Base-by-base conservation (phyloP, 2,797 vertebrate genomes). In the Jordanella pulchra region DNA sequence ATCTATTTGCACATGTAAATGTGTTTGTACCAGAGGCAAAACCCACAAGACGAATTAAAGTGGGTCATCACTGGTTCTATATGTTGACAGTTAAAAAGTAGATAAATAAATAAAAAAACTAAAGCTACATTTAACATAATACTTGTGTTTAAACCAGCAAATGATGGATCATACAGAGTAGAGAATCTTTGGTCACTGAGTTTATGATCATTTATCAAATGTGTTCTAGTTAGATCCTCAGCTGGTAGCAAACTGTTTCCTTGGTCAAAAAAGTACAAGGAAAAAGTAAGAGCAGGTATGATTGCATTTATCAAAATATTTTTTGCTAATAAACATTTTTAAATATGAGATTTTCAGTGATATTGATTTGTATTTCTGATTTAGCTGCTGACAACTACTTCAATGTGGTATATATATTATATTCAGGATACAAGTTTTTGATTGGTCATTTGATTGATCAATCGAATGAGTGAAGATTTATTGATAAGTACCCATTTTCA, bases 171-270 rank as follows among this genome's bases (percentile, higher is more conserved):
- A 27, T 4, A 54, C 67, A 78, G 73, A 84, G 51, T 13, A 4
- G 44, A 70, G 45, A 51, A 61, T 60, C 71, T 50, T 25, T 58
- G 64, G 65, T 65, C 55, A 75, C 65, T 47, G 55, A 64, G 66
- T 68, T 47, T 53, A 75, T 48, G 2, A 77, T 80, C 68, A 78
- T 86, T 80, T 54, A 75, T 89, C 84, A 86, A 82, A 77, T 71
- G 47, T 75, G 71, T 75, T 85, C 80, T 50, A 86, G 75, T 71
- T 88, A 54, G 63, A 85, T 84, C 82, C 14, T 61, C 32, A 44
- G 9, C 7, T 28, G 4, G 17, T 7, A 25, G 4, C 44, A 23
- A 44, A 45, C 15, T 15, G 48, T 42, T 56, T 1, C 47, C 15
- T 47, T 47, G 11, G 39, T 69, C 3, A 67, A 27, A 28, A 32